These are phyloP conservation scores for Leucosticte australis DNA, from an alignment of 2,113 vertebrate species.

Conservation along the genomic window DNA sequence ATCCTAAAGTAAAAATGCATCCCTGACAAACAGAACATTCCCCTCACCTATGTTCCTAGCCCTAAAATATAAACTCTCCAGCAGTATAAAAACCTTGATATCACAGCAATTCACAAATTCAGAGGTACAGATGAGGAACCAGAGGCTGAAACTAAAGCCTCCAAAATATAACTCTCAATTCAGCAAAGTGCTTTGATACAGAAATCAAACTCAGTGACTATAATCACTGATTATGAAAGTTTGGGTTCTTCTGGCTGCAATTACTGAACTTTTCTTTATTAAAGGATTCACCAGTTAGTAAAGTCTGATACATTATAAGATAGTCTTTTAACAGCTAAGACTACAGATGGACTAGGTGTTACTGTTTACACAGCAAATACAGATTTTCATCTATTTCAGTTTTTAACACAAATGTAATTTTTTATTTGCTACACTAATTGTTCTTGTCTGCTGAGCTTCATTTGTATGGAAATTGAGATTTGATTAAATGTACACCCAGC, in stretches of 20 bases:
- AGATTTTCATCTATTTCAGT: not conserved
- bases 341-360: not conserved
- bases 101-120: not conserved
- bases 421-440: not conserved
- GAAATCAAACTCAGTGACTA: not conserved
- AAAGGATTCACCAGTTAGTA: not conserved
- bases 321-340: not conserved
- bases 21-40: not conserved
- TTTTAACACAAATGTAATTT: not conserved
- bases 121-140: not conserved
- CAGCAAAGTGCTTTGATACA: not conserved
- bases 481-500: not conserved
- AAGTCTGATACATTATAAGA: not conserved
- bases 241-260: not conserved
- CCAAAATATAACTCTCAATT: not conserved
- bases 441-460: slow-evolving; percentile 14
- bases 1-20: not conserved
- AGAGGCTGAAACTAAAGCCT: not conserved
- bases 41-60: not conserved
- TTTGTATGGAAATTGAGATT: slow-evolving; percentile 6
- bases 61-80: not conserved
- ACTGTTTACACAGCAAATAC: not conserved
- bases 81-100: not conserved
- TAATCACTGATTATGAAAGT: not conserved
- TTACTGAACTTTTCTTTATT: not conserved